These are phyloP conservation scores for Euspilapteryx auroguttella DNA, from an alignment of 2,888 invertebrate genomes.

Conservation along the genomic window DNA sequence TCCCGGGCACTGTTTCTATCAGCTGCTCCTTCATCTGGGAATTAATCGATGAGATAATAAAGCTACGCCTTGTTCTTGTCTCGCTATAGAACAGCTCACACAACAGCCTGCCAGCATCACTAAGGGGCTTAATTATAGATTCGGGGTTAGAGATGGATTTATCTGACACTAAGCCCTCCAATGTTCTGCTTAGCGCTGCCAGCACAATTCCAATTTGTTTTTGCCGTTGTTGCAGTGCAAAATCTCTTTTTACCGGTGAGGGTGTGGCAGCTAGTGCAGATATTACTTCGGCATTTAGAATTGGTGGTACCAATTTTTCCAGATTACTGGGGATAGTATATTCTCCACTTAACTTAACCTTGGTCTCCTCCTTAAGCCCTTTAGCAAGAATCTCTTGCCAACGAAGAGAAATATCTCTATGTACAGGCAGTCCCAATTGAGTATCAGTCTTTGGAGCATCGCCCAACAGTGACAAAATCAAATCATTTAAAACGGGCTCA, in stretches of 20 bases:
- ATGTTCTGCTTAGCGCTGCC: neutral
- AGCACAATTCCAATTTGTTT: neutral
- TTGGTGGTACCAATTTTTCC: neutral
- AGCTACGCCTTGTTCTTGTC: slow-evolving; percentile 3
- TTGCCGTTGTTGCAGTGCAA: neutral
- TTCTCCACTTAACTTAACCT: neutral
- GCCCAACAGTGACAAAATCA: neutral
- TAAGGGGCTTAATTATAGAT: slow-evolving; percentile 7
- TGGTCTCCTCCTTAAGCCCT: neutral
- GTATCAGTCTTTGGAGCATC: slow-evolving; percentile 1
- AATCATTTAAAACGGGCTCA: too few relatives aligned
- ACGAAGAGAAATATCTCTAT: neutral
- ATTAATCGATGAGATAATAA: slow-evolving; percentile 4
- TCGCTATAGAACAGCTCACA: slow-evolving; percentile 6
- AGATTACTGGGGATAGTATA: neutral
- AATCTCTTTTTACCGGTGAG: neutral
- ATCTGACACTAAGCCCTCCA: neutral
- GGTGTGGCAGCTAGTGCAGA: neutral
- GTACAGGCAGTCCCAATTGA: neutral
- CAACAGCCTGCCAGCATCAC: slow-evolving; percentile 7
- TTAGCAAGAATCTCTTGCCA: slow-evolving; percentile 1
- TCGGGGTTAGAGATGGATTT: neutral
- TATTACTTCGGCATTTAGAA: slow-evolving; percentile 1
- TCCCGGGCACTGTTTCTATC: slow-evolving; percentile 1
- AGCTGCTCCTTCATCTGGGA: slow-evolving; percentile 3